Conservation (phyloP, 2,888 invertebrate species). For the Thereva nobilitata region DNA sequence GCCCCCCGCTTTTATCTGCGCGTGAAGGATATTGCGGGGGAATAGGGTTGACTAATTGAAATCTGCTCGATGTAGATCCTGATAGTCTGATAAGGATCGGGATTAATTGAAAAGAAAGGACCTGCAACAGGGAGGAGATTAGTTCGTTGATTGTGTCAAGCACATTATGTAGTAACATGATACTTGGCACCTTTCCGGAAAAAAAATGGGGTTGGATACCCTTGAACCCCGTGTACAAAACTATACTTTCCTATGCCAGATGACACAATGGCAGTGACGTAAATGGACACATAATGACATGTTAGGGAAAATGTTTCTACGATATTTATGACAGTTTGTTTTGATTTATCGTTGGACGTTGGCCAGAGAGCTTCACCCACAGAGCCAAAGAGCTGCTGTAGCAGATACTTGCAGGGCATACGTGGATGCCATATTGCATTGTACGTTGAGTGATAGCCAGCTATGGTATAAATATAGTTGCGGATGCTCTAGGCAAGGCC, state of each 20-base stretch:
- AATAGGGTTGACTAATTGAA: constrained; percentile 32
- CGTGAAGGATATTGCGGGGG: background rate
- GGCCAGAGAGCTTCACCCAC: constrained; percentile 24
- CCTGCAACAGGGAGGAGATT: background rate
- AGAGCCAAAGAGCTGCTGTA: no score
- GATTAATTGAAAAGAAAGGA: constrained; percentile 24
- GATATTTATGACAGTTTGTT: constrained; percentile 49
- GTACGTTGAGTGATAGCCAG: no score
- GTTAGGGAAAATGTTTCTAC: constrained; percentile 42
- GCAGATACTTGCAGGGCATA: background rate
- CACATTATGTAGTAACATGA: background rate
- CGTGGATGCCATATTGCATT: background rate
- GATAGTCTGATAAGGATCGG: constrained; percentile 10
- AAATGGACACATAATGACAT: constrained; percentile 51
- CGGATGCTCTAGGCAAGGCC: no score
- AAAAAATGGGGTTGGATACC: background rate
- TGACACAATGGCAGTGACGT: constrained; percentile 51
- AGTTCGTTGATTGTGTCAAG: background rate
- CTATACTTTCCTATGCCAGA: constrained; percentile 36
- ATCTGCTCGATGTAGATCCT: constrained; percentile 14
- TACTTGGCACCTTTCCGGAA: background rate
- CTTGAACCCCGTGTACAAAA: constrained; percentile 5
- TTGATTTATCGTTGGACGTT: constrained; percentile 49
- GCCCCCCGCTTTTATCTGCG: constrained; percentile 13
- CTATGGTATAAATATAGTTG: no score